phyloP scores from a whole-genome alignment of 2,888 invertebrate genomes.

The Salticus scenicus region DNA sequence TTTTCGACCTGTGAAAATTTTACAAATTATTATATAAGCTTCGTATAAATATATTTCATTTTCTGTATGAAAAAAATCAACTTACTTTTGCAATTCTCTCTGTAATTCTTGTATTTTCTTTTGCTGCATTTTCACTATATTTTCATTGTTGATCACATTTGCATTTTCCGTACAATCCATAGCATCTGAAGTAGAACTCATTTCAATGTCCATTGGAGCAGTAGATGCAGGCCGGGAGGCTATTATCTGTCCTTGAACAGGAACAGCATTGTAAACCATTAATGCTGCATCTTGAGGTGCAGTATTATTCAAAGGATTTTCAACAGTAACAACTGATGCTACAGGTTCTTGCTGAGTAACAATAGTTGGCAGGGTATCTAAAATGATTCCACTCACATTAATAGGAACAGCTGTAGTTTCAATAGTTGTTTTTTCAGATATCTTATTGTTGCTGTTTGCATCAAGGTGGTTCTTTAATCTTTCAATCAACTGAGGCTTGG shows the following conservation, averaged over 20 bases:
- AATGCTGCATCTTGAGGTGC: slow-evolving; percentile 27
- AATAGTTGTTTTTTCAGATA: slow-evolving; percentile 33
- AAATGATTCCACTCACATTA: slow-evolving; percentile 53
- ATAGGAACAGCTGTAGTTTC: slow-evolving; percentile 51
- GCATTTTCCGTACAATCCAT: slow-evolving; percentile 70
- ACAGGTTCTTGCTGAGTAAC: slow-evolving; percentile 31
- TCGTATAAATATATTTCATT: slow-evolving; percentile 3
- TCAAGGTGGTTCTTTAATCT: slow-evolving; percentile 83
- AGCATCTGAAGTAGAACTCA: slow-evolving; percentile 67
- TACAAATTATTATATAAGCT: neutral
- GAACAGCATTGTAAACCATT: slow-evolving; percentile 61
- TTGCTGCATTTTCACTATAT: slow-evolving; percentile 79
- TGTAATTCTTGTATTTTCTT: slow-evolving; percentile 91
- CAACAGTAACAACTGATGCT: slow-evolving; percentile 36
- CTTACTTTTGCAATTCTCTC: slow-evolving; percentile 83
- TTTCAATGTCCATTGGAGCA: slow-evolving; percentile 75
- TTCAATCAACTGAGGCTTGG: slow-evolving; percentile 95
- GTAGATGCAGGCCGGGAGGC: slow-evolving; percentile 75
- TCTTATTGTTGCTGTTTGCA: slow-evolving; percentile 13
- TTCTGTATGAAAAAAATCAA: neutral
- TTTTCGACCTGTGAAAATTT: slow-evolving; percentile 71
- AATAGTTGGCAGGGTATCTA: slow-evolving; percentile 51
- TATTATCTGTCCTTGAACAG: slow-evolving; percentile 42
- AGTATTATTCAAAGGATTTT: slow-evolving; percentile 26
- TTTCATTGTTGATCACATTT: slow-evolving; percentile 52